Evolutionary conservation across 1,140 invertebrate genomes (phyloP).

Genomic region (Philopotamus ludificatus): DNA sequence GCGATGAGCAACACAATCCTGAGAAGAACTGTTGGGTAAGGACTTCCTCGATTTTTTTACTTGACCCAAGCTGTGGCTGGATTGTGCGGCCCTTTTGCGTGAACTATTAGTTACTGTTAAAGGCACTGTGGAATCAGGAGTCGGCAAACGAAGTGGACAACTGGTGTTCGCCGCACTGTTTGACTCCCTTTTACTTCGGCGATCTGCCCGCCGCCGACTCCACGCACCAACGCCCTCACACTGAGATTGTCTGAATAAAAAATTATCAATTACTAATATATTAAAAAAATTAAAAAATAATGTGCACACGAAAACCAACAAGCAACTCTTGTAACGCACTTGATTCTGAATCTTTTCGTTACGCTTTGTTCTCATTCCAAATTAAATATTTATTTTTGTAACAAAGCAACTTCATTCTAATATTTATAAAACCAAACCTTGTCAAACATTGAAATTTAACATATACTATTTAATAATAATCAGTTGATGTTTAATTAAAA

Average conservation of each 20-base stretch:
- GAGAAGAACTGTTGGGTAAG: constrained; percentile 35
- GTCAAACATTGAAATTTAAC: no score
- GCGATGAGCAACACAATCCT: constrained; percentile 19
- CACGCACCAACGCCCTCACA: constrained; percentile 53
- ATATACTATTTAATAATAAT: no score
- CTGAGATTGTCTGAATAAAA: constrained; percentile 41
- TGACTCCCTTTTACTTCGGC: constrained; percentile 44
- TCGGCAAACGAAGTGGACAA: constrained; percentile 43
- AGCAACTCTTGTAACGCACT: no score
- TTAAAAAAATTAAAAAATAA: no score
- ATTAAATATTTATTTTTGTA: no score
- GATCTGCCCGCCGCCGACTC: constrained; percentile 53
- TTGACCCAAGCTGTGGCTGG: constrained; percentile 4
- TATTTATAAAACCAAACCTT: no score
- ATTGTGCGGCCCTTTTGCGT: constrained; percentile 7
- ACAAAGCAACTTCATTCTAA: no score
- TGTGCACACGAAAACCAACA: no score
- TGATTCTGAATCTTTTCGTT: no score
- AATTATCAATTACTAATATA: no score
- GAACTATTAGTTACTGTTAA: constrained; percentile 1
- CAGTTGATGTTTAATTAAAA: no score
- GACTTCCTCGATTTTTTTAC: constrained; percentile 2
- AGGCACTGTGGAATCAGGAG: constrained; percentile 27
- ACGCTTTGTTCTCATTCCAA: no score
- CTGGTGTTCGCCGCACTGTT: constrained; percentile 48